Evolutionary conservation across 1,140 invertebrate species (phyloP).

Genomic region (Nomia melanderi): DNA sequence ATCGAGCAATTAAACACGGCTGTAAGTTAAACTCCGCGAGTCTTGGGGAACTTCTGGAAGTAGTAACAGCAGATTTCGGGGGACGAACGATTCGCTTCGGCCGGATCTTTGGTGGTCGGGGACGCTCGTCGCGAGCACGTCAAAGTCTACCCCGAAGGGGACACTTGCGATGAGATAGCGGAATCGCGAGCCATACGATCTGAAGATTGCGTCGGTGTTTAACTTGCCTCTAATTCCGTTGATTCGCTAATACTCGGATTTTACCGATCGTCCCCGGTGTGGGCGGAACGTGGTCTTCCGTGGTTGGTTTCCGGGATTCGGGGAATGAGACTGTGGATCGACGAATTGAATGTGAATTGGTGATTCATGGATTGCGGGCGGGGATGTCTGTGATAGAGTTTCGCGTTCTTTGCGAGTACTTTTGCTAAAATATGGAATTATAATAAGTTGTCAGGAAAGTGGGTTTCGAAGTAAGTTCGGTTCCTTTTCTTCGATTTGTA

Average conservation of each 20-base stretch:
- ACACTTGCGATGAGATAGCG: background rate
- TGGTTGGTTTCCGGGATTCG: too few species aligned
- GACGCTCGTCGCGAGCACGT: slow-evolving; percentile 35
- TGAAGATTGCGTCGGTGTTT: slow-evolving; percentile 23
- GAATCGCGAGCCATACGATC: background rate
- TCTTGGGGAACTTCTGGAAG: slow-evolving; percentile 37
- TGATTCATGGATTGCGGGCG: too few species aligned
- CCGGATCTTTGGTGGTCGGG: slow-evolving; percentile 40
- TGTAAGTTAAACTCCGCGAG: slow-evolving; percentile 37
- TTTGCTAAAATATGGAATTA: too few species aligned
- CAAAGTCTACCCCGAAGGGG: slow-evolving; percentile 48
- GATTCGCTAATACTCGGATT: background rate
- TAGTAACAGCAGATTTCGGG: slow-evolving; percentile 48
- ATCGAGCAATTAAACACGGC: slow-evolving; percentile 58
- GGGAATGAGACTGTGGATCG: too few species aligned
- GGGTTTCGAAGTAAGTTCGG: too few species aligned
- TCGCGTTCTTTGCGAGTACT: too few species aligned
- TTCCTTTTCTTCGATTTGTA: too few species aligned
- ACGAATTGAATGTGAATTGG: too few species aligned
- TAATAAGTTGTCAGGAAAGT: too few species aligned
- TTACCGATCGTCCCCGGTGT: background rate
- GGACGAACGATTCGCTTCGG: slow-evolving; percentile 54
- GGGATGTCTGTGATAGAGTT: too few species aligned
- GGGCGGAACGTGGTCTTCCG: too few species aligned
- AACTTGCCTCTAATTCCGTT: slow-evolving; percentile 9